A percentile compares a stretch with the other conserved stretches of the same genome.
Conservation (phyloP, 2,888 invertebrate species). For the Dasypolia templi region DNA sequence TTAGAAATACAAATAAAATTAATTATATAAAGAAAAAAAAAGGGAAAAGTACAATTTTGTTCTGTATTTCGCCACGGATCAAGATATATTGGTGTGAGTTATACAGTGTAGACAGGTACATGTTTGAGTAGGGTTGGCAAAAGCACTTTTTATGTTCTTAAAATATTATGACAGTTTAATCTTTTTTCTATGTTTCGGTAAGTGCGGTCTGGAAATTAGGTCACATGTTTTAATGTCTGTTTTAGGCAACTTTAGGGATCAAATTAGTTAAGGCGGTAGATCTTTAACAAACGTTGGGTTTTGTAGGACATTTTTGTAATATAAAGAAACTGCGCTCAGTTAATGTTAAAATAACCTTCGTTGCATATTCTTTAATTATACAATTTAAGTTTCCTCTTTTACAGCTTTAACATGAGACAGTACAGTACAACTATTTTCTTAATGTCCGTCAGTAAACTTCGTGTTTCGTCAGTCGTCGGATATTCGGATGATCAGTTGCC, state of each 20-base stretch:
- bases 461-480: too few relatives aligned
- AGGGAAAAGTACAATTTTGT: too few relatives aligned
- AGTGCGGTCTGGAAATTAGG: conserved; percentile 39
- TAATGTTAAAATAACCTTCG: too few relatives aligned
- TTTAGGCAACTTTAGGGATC: conserved; percentile 17
- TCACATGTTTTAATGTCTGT: conserved; percentile 31
- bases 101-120: conserved; percentile 5
- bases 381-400: too few relatives aligned
- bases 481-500: too few relatives aligned
- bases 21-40: too few relatives aligned
- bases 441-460: too few relatives aligned
- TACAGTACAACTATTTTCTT: too few relatives aligned
- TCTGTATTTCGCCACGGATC: not conserved
- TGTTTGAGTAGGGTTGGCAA: conserved; percentile 46
- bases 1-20: too few relatives aligned
- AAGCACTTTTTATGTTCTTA: conserved; percentile 16
- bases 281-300: not conserved
- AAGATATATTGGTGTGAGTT: conserved; percentile 21
- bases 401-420: too few relatives aligned
- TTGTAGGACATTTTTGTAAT: not conserved
- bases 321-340: not conserved
- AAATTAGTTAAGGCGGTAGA: not conserved
- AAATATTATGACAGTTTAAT: conserved; percentile 17
- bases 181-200: conserved; percentile 21
- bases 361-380: not conserved